Base-by-base conservation (phyloP, 2,113 vertebrate genomes). In the Menura novaehollandiae region DNA sequence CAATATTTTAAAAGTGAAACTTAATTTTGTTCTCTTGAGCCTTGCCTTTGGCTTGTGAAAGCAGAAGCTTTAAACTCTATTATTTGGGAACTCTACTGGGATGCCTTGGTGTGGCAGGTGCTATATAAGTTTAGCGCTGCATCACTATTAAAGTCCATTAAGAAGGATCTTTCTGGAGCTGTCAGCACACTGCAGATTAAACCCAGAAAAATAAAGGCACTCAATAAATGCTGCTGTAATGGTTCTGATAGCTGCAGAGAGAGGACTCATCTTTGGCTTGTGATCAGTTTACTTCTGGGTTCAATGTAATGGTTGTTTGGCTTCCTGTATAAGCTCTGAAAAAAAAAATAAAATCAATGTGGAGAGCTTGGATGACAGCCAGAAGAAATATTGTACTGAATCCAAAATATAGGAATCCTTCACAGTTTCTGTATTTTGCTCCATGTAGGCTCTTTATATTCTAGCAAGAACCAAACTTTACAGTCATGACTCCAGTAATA, bases 141-240 rank as follows among this genome's bases (percentile, higher is more conserved):
- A 89, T 82, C 64, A 41, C 95, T 97, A 82, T 90, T 97, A 64
- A 96, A 95, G 88, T 85, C 91, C 80, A 95, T 97, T 95, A 96
- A 93, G 78, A 91, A 88, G 53, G 59, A 96, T 95, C 71, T 95
- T 97, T 95, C 87, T 87, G 89, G 47, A 88, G 72, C 71, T 95
- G 96, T 97, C 96, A 96, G 78, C 91, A 94, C 76, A 85, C 75
- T 75, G 83, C 56, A 95, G 92, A 91, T 95, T 97, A 90, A 97
- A 97, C 80, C 72, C 73, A 95, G 85, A 87, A 85, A 95, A 94
- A 96, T 89, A 95, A 94, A 96, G 85, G 73, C 82, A 59, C n/a
- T 90, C 90, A 85, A 96, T 82, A 97, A 94, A 92, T 85, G 67
- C 60, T 90, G 55, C 83, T 89, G 58, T 92, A 95, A 85, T 95